Evolutionary conservation across 2,113 vertebrate genomes (phyloP), one percentile per base, ranked within the genome.

Genomic region (Regulus satrapa): DNA sequence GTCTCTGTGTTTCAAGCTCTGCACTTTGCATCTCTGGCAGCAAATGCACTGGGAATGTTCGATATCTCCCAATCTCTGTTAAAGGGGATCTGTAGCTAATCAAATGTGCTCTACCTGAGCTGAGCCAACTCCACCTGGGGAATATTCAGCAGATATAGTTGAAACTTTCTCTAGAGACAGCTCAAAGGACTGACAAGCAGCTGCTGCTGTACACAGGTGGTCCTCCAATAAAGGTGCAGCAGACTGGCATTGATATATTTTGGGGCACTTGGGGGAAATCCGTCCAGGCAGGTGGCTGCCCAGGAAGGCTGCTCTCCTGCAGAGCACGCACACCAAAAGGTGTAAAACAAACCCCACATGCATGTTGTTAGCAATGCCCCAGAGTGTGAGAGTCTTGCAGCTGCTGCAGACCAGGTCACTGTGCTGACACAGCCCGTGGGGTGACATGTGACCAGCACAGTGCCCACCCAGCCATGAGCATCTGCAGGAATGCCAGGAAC

Each of bases 121-220:
- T 49, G 45, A 85, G 81, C 74, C 79, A 55, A 29, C 54, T 46
- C 18, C 51, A 19, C 71, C 8, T 1, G 41, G 66, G 80, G 81
- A 95, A 38, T 41, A 31, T 38, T 67, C 62, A 76, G 74, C 80
- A 89, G 66, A 76, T 36, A 54, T 0, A 56, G 59, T 73, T 72
- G 76, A 89, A 84, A 17, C 45, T 76, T 83, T 32, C 87, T 56
- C 49, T 24, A 7, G 26, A 77, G 77, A 32, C 77, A 75, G 62
- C 91, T 94, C 87, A 18, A 49, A 89, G 69, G 18, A 49, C 87
- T 82, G 89, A 89, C 81, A 66, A 66, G 71, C 92, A 96, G 92
- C 94, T 93, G 92, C 89, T 97, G 81, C 85, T 79, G 58, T 36
- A 20, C 46, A 61, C 74, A 88, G 94, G 89, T 95, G 94, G 77